Percentiles rank a stretch among this genome's conserved stretches.
Evolutionary conservation across 2,888 invertebrate genomes (phyloP).

Genomic region (Epinotia demarniana): DNA sequence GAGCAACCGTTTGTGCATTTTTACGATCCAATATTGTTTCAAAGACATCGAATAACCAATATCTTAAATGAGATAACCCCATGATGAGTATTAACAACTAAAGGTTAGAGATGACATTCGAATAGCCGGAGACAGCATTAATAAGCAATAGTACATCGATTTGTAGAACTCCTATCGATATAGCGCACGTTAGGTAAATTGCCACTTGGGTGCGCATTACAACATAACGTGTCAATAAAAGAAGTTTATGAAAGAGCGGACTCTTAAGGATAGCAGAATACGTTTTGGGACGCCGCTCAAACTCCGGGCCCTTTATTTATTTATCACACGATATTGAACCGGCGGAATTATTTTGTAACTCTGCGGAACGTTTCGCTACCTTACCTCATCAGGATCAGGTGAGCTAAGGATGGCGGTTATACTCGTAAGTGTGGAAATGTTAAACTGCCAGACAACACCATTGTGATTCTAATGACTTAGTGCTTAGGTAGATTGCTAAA

Average conservation of each 20-base stretch:
- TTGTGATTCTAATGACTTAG: constrained; percentile 13
- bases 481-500: neutral
- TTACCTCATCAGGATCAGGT: too few species aligned
- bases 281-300: constrained; percentile 50
- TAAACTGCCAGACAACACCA: neutral
- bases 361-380: constrained; percentile 8
- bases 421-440: constrained; percentile 10
- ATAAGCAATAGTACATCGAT: constrained; percentile 48
- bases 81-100: neutral
- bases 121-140: constrained; percentile 35
- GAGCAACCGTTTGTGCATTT: neutral
- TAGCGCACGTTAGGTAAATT: constrained; percentile 54
- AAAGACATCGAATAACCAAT: neutral
- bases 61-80: neutral
- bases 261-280: constrained; percentile 39
- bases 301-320: constrained; percentile 49
- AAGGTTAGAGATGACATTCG: neutral
- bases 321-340: constrained; percentile 46
- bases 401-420: neutral
- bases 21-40: neutral
- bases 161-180: constrained; percentile 30
- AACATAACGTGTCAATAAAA: constrained; percentile 62
- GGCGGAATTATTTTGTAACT: constrained; percentile 42
- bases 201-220: constrained; percentile 57
- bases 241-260: constrained; percentile 59